Percentiles rank a stretch among this genome's conserved stretches.
These are phyloP conservation scores for Periplaneta americana DNA, from an alignment of 1,140 invertebrate species.

Conservation along the genomic window DNA sequence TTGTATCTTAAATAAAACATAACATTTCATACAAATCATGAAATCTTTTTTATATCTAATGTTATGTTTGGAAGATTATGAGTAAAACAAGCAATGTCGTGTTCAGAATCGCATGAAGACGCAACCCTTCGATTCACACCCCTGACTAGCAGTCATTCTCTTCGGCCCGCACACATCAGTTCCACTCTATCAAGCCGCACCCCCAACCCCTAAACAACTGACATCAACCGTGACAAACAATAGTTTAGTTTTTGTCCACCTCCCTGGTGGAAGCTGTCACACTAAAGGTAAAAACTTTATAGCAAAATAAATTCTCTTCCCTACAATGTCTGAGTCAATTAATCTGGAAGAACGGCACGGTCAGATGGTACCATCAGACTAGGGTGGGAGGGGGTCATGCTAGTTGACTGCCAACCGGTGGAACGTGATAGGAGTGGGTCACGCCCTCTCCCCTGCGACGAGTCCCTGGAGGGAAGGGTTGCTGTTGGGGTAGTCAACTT, in stretches of 20 bases:
- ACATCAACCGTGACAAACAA: neutral
- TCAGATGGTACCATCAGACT: neutral
- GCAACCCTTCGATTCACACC: too few species aligned
- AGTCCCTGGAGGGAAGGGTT: neutral
- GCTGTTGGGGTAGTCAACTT: neutral
- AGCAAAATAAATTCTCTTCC: neutral
- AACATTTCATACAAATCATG: too few species aligned
- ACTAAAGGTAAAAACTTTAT: neutral
- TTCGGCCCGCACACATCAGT: neutral
- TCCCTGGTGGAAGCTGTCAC: neutral
- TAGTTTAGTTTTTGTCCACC: neutral
- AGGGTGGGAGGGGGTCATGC: neutral
- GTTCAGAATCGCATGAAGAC: too few species aligned
- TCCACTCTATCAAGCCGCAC: neutral
- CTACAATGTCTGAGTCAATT: neutral
- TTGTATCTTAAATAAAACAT: too few species aligned
- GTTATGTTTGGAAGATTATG: too few species aligned
- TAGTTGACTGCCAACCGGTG: neutral
- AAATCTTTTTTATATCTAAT: too few species aligned
- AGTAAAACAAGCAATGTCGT: too few species aligned
- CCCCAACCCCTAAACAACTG: neutral
- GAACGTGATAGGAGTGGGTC: neutral
- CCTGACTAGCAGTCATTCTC: neutral
- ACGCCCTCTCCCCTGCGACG: neutral
- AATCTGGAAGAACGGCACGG: neutral